These are phyloP conservation scores for Amia ocellicauda DNA, from an alignment of 2,113 vertebrate genomes.

Conservation along the genomic window DNA sequence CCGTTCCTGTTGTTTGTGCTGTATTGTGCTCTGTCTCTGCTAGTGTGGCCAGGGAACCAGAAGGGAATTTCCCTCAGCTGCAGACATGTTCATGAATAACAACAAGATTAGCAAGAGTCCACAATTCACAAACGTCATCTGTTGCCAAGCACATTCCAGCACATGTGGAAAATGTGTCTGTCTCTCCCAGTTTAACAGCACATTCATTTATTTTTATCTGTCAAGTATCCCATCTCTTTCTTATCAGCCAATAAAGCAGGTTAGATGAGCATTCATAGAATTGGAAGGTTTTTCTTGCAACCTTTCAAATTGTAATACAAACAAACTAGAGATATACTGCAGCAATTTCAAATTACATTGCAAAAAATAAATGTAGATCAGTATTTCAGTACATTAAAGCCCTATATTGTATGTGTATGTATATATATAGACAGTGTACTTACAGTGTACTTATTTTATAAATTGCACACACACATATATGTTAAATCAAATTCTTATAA, in stretches of 20 bases:
- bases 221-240: not conserved
- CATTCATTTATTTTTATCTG: not conserved
- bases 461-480: too few relatives aligned
- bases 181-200: conserved; percentile 3
- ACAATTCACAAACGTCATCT: conserved; percentile 35
- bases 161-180: conserved; percentile 15
- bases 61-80: conserved; percentile 28
- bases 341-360: too few relatives aligned
- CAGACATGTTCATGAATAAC: conserved; percentile 32
- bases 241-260: not conserved
- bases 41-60: conserved; percentile 19
- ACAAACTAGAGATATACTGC: too few relatives aligned
- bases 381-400: too few relatives aligned
- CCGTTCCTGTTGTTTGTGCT: not conserved
- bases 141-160: conserved; percentile 27
- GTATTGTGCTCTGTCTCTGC: conserved; percentile 14
- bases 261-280: too few relatives aligned
- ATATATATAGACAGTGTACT: too few relatives aligned
- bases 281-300: too few relatives aligned
- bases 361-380: too few relatives aligned
- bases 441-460: too few relatives aligned
- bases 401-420: too few relatives aligned
- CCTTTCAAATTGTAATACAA: too few relatives aligned
- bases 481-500: too few relatives aligned
- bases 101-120: conserved; percentile 26